Conservation (phyloP, 2,113 vertebrate species). For the Genyomyrus donnyi region DNA sequence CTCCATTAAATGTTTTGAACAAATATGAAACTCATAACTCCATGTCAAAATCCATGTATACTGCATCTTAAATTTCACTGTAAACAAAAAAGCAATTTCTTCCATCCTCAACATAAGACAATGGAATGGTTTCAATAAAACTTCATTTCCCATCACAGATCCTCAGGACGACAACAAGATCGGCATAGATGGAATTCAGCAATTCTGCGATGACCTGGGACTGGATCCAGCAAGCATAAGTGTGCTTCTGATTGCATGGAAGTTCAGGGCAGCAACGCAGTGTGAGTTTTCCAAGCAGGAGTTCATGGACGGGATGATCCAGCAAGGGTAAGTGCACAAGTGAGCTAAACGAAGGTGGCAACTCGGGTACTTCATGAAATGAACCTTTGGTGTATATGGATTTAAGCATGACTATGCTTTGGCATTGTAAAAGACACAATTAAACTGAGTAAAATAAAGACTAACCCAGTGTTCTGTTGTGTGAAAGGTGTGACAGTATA, state of each 20-base stretch:
- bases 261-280: slow-evolving; percentile 75
- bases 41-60: not conserved
- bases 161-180: slow-evolving; percentile 84
- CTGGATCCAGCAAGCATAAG: slow-evolving; percentile 76
- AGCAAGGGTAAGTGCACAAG: slow-evolving; percentile 62
- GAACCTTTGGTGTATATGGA: not conserved
- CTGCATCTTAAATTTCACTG: not conserved
- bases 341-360: not conserved
- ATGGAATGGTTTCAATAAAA: not conserved
- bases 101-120: not conserved
- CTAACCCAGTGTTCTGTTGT: slow-evolving; percentile 44
- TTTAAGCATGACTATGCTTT: not conserved
- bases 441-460: not conserved
- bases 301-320: slow-evolving; percentile 76
- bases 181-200: slow-evolving; percentile 77
- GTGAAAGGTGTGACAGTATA: slow-evolving; percentile 74
- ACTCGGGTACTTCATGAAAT: not conserved
- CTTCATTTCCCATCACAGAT: slow-evolving; percentile 51
- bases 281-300: slow-evolving; percentile 77
- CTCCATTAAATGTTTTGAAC: not conserved
- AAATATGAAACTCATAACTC: not conserved
- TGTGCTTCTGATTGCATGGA: slow-evolving; percentile 76
- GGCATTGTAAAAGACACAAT: not conserved
- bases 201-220: slow-evolving; percentile 76
- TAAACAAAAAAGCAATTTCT: slow-evolving; percentile 22